Evolutionary conservation across 1,140 invertebrate genomes (phyloP).

Genomic region (Aricia agestis): DNA sequence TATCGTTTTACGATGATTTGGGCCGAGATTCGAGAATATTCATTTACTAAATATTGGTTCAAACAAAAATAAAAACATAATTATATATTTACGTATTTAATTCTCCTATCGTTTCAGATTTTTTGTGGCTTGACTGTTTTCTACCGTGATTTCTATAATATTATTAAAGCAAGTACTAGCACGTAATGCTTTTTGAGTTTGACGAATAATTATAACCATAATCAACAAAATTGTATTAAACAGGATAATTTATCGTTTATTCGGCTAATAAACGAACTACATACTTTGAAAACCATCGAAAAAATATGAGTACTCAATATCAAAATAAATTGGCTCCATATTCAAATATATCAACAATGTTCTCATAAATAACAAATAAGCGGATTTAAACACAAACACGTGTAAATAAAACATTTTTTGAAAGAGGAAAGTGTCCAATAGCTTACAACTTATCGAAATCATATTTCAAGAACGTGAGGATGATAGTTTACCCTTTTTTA

Average conservation of each 20-base stretch:
- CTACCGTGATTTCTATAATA: too few relatives aligned
- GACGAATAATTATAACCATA: too few relatives aligned
- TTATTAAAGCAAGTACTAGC: too few relatives aligned
- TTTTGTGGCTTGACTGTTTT: too few relatives aligned
- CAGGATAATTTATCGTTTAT: not conserved
- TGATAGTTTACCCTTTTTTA: constrained; percentile 62
- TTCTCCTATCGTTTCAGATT: too few relatives aligned
- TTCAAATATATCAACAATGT: not conserved
- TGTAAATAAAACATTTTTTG: constrained; percentile 60
- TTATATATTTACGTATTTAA: too few relatives aligned
- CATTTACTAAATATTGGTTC: too few relatives aligned
- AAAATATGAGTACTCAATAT: not conserved
- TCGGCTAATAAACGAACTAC: not conserved
- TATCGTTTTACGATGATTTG: not conserved
- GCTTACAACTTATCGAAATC: constrained; percentile 69
- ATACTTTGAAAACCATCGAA: not conserved
- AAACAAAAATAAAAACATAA: too few relatives aligned
- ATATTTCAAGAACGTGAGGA: constrained; percentile 70
- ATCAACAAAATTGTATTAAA: too few relatives aligned
- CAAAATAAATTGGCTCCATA: not conserved
- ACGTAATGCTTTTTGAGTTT: too few relatives aligned
- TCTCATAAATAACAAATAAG: not conserved
- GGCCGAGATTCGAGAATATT: too few relatives aligned
- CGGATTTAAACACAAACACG: constrained; percentile 28
- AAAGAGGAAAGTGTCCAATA: constrained; percentile 61